A percentile compares a stretch with the other conserved stretches of the same genome.
Evolutionary conservation across 2,113 vertebrate genomes (phyloP).

Genomic region (Alexandromys fortis): DNA sequence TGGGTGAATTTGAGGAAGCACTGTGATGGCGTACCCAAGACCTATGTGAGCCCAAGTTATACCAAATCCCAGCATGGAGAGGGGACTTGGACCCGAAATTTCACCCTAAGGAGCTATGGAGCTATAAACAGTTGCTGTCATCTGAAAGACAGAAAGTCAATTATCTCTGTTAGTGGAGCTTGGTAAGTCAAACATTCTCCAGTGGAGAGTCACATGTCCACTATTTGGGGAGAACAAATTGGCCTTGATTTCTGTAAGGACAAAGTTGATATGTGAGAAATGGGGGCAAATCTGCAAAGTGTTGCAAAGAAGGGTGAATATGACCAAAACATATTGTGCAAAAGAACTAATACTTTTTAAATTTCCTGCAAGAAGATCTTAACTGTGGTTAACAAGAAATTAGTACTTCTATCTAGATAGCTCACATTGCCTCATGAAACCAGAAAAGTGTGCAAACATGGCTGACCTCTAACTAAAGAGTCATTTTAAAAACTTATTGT

Average conservation of each 20-base stretch:
- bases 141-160: not conserved
- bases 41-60: not conserved
- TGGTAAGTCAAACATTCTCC: not conserved
- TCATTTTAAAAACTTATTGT: conserved; percentile 75
- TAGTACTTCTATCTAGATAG: conserved; percentile 79
- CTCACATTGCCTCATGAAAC: conserved; percentile 41
- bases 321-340: not conserved
- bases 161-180: not conserved
- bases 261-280: not conserved
- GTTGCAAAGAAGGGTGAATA: too few species aligned
- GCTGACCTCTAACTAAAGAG: not conserved
- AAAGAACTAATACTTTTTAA: not conserved
- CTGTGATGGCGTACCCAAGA: not conserved
- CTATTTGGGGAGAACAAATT: not conserved
- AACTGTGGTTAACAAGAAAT: conserved; percentile 82
- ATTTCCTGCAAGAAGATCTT: conserved; percentile 81
- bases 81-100: not conserved
- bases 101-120: too few species aligned
- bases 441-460: conserved; percentile 69
- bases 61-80: not conserved
- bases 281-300: not conserved
- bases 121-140: not conserved
- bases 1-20: not conserved
- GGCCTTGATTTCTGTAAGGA: not conserved
- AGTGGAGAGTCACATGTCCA: not conserved